These are phyloP conservation scores for Aspidoscelis tigris DNA, from an alignment of 2,113 vertebrate genomes.

Conservation along the genomic window DNA sequence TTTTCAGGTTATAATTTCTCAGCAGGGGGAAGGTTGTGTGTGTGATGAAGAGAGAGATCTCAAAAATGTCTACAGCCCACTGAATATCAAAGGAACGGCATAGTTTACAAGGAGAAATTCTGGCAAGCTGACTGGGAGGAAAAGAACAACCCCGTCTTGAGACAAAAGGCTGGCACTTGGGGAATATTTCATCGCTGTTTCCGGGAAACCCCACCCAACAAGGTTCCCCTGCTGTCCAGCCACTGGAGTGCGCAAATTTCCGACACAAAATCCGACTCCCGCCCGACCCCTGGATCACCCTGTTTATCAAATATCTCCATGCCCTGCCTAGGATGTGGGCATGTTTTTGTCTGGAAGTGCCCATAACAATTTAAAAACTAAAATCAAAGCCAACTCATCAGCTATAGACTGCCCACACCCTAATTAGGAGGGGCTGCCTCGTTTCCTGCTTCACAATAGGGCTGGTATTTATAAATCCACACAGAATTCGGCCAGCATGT, in stretches of 20 bases:
- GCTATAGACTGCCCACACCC: not conserved
- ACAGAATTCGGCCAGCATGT: too few relatives aligned
- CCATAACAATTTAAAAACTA: not conserved
- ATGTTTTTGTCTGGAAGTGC: not conserved
- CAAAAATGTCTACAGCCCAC: not conserved
- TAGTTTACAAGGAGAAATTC: not conserved
- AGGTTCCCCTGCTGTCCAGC: too few relatives aligned
- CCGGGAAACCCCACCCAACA: not conserved
- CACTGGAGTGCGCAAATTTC: not conserved
- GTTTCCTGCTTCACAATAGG: slow-evolving; percentile 38
- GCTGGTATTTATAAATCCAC: not conserved
- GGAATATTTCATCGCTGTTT: too few relatives aligned
- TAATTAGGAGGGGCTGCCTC: not conserved
- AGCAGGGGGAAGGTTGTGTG: too few relatives aligned
- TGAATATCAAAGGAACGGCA: too few relatives aligned
- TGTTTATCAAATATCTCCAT: not conserved
- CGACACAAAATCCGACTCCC: fast-evolving
- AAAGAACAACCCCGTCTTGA: not conserved
- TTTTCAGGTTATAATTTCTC: too few relatives aligned
- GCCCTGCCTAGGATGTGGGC: not conserved
- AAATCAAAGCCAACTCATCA: not conserved
- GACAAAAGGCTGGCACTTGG: too few relatives aligned
- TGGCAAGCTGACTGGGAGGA: not conserved
- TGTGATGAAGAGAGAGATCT: not conserved
- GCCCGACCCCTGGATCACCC: not conserved